A percentile compares a stretch with the other conserved stretches of the same genome.
Conservation (phyloP, 2,113 vertebrate genomes). For the Saccopteryx bilineata region DNA sequence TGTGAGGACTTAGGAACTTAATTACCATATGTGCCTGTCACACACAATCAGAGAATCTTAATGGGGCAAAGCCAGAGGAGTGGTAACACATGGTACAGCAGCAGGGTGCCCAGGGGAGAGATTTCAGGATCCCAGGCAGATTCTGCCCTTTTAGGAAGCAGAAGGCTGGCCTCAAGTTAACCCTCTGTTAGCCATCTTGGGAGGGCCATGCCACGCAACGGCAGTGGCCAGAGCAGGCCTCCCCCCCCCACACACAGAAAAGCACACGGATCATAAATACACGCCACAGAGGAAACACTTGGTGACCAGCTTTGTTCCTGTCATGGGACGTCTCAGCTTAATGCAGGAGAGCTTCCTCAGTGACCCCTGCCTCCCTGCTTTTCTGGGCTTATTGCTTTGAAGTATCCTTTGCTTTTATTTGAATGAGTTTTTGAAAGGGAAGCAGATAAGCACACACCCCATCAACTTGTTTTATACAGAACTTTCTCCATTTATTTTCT, state of each 20-base stretch:
- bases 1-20: not conserved
- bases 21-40: too few relatives aligned
- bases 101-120: not conserved
- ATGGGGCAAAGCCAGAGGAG: not conserved
- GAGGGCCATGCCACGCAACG: not conserved
- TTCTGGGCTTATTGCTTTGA: not conserved
- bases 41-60: not conserved
- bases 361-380: too few relatives aligned
- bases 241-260: fast-evolving
- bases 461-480: not conserved
- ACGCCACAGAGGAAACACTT: too few relatives aligned
- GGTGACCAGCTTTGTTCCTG: fast-evolving
- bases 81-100: too few relatives aligned
- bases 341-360: fast-evolving
- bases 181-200: not conserved
- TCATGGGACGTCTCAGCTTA: too few relatives aligned
- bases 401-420: not conserved
- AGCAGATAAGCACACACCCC: not conserved
- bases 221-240: not conserved
- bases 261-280: too few relatives aligned
- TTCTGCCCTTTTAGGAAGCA: not conserved
- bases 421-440: not conserved
- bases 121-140: not conserved
- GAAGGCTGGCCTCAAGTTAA: not conserved
- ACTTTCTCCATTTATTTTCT: not conserved